A percentile compares a stretch with the other conserved stretches of the same genome.
Conservation (phyloP, 2,113 vertebrate species). For the Trinectes maculatus region DNA sequence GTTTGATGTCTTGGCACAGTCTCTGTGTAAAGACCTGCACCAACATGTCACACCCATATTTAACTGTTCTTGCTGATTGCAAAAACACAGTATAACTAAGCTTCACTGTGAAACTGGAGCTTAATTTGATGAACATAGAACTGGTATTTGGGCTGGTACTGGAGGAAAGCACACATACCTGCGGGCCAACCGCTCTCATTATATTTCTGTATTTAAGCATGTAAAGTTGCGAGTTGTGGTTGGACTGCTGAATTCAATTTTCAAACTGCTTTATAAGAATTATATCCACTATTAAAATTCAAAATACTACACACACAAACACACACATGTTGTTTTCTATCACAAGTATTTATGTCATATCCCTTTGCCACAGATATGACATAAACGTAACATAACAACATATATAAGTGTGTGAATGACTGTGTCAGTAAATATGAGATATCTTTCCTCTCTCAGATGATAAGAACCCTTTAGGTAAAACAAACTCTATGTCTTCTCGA, state of each 20-base stretch:
- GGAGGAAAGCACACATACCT: not conserved
- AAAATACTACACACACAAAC: no score
- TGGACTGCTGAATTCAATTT: not conserved
- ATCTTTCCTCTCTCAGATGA: conserved; percentile 21
- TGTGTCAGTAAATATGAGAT: not conserved
- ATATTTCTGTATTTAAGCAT: conserved; percentile 6
- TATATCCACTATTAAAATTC: no score
- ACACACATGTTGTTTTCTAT: no score
- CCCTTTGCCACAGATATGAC: no score
- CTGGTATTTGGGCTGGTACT: conserved; percentile 9
- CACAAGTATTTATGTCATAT: no score
- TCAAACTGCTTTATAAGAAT: not conserved
- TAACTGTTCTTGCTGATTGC: conserved; percentile 6
- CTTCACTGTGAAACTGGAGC: conserved; percentile 28
- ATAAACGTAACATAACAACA: no score
- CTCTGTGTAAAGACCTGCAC: not conserved
- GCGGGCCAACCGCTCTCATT: not conserved
- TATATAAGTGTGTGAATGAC: no score
- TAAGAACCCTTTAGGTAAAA: conserved; percentile 62
- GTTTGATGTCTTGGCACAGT: not conserved
- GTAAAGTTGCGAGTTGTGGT: not conserved
- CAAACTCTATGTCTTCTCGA: conserved; percentile 73
- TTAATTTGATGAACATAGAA: conserved; percentile 46
- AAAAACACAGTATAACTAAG: conserved; percentile 17
- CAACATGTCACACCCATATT: conserved; percentile 7